These are phyloP conservation scores for Triplophysa dalaica DNA, from an alignment of 2,113 vertebrate genomes.

Conservation along the genomic window DNA sequence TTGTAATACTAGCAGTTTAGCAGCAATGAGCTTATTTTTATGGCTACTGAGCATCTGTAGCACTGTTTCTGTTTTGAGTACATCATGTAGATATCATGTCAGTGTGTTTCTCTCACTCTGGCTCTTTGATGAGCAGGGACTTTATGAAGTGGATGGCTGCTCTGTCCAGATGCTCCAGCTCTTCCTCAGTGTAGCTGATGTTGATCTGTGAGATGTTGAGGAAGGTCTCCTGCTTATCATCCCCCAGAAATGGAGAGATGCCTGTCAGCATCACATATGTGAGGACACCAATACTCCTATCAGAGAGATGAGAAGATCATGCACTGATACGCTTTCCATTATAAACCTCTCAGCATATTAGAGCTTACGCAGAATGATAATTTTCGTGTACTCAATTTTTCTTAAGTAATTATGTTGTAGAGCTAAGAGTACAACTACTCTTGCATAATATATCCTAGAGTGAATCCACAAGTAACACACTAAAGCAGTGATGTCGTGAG, in stretches of 20 bases:
- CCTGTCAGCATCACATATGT: slow-evolving; percentile 78
- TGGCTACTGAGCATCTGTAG: too few relatives aligned
- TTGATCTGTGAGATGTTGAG: slow-evolving; percentile 79
- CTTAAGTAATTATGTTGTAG: not conserved
- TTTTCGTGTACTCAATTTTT: not conserved
- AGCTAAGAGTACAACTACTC: not conserved
- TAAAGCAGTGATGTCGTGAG: not conserved
- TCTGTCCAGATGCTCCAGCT: slow-evolving; percentile 67
- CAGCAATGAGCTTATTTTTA: too few relatives aligned
- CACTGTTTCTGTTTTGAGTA: too few relatives aligned
- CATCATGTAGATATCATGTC: too few relatives aligned
- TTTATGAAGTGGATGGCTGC: slow-evolving; percentile 71
- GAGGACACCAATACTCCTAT: slow-evolving; percentile 76
- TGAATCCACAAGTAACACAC: not conserved
- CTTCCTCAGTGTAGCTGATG: slow-evolving; percentile 70
- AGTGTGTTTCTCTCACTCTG: slow-evolving; percentile 60
- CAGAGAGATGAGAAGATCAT: not conserved
- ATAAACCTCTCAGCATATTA: not conserved
- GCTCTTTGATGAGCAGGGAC: slow-evolving; percentile 70
- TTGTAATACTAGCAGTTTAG: too few relatives aligned
- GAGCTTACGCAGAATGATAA: not conserved
- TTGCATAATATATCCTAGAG: not conserved
- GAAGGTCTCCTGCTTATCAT: slow-evolving; percentile 78
- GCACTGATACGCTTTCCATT: not conserved
- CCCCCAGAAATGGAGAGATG: slow-evolving; percentile 75